Conservation (phyloP, 2,113 vertebrate species). For the Mellivora capensis region DNA sequence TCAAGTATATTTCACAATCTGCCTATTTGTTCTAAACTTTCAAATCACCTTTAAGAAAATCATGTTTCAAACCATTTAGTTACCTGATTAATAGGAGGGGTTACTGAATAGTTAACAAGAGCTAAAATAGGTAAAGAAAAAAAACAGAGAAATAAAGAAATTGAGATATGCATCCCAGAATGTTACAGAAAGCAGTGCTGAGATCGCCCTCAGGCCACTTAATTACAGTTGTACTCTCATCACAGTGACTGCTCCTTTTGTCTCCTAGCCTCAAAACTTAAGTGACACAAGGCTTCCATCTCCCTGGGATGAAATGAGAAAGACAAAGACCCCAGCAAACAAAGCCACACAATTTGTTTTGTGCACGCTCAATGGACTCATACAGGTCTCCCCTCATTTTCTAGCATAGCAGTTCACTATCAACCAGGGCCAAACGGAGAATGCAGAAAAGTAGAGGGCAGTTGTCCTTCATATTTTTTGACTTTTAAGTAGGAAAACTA, state of each 20-base stretch:
- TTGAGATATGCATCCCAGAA: neutral
- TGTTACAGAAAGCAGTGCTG: neutral
- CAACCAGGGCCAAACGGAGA: neutral
- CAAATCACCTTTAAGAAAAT: neutral
- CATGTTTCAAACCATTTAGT: neutral
- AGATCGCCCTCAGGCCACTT: neutral
- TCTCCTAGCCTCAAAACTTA: neutral
- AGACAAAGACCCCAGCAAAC: neutral
- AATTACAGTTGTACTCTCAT: neutral
- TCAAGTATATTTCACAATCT: neutral
- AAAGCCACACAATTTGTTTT: neutral
- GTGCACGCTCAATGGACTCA: neutral
- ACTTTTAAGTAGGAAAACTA: neutral
- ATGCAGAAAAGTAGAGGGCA: neutral
- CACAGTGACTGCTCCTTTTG: neutral
- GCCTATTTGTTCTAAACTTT: neutral
- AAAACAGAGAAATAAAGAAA: neutral
- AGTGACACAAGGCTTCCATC: neutral
- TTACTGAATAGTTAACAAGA: neutral
- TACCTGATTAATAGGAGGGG: neutral
- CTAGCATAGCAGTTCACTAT: neutral
- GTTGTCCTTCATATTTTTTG: neutral
- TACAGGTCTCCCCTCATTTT: neutral
- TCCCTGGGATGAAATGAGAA: neutral
- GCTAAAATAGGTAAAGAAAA: neutral